phyloP scores from a whole-genome alignment of 35 echinoderm and acorn worm species.

The Acanthaster planci region DNA sequence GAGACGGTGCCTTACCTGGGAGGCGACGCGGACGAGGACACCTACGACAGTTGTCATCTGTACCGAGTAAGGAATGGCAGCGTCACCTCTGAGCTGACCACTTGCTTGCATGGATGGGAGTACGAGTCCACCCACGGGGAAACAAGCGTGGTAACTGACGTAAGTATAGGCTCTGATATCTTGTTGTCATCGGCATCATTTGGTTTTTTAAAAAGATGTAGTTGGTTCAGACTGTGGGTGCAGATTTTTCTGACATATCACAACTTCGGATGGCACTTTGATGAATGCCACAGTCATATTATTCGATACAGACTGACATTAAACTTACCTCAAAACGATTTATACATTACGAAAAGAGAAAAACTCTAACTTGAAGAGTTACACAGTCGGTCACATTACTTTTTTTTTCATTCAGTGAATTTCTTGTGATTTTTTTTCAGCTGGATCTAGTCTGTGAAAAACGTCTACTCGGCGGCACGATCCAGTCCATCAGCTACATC shows the following conservation, averaged over 20 bases:
- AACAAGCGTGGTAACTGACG: background rate
- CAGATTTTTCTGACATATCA: no score
- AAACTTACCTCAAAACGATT: no score
- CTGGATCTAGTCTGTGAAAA: conserved; percentile 57
- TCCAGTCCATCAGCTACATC: conserved; percentile 39
- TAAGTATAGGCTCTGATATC: background rate
- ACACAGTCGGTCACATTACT: no score
- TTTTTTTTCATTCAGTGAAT: no score
- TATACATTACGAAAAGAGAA: no score
- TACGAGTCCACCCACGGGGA: background rate
- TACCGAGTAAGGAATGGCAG: background rate
- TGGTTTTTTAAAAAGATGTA: no score
- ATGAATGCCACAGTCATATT: no score
- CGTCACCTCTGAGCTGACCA: background rate
- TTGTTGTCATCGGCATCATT: no score
- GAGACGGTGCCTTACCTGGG: conserved; percentile 23
- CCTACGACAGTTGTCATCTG: background rate
- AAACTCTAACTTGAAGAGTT: no score
- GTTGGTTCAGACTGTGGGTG: no score
- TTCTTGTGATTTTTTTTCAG: background rate
- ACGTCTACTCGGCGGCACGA: conserved; percentile 8
- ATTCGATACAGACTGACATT: no score
- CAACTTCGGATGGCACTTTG: no score
- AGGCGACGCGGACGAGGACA: background rate
- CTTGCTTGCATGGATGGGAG: background rate